These are phyloP conservation scores for Hirtodrosophila confusa DNA, from an alignment of 2,888 invertebrate genomes.

Conservation along the genomic window DNA sequence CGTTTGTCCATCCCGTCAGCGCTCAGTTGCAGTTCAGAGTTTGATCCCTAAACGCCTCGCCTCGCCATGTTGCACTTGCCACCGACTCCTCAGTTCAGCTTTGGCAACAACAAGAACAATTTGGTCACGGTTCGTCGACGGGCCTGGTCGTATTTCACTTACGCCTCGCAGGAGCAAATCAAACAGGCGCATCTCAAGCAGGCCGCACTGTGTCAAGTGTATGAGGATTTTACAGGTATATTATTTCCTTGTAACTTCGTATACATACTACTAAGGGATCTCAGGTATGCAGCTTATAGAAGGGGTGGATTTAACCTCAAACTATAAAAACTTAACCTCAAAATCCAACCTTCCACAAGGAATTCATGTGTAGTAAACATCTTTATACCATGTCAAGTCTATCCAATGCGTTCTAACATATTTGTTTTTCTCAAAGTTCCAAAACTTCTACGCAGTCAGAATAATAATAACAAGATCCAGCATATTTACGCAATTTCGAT, in stretches of 20 bases:
- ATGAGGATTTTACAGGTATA: conserved; percentile 75
- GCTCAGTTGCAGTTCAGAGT: conserved; percentile 59
- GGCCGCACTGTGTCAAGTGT: conserved; percentile 67
- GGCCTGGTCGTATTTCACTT: conserved; percentile 63
- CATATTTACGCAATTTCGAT: no score
- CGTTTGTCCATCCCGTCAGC: conserved; percentile 12
- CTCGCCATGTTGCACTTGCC: conserved; percentile 62
- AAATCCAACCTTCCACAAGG: no score
- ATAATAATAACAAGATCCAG: no score
- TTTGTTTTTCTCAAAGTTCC: no score
- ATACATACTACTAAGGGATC: background rate
- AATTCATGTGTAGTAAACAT: no score
- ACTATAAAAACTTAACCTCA: no score
- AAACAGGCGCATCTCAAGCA: conserved; percentile 57
- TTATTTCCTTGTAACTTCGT: conserved; percentile 9
- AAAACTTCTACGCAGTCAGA: no score
- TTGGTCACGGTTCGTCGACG: conserved; percentile 63
- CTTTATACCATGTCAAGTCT: no score
- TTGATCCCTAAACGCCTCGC: conserved; percentile 55
- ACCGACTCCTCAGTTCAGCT: conserved; percentile 28
- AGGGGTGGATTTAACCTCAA: background rate
- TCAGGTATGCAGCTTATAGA: conserved; percentile 12
- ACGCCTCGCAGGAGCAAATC: conserved; percentile 47
- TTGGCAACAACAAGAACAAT: conserved; percentile 30
- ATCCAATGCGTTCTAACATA: no score